Percentiles rank a stretch among this genome's conserved stretches.
Evolutionary conservation across 1,140 invertebrate genomes (phyloP).

Genomic region (Aphelinus certus): DNA sequence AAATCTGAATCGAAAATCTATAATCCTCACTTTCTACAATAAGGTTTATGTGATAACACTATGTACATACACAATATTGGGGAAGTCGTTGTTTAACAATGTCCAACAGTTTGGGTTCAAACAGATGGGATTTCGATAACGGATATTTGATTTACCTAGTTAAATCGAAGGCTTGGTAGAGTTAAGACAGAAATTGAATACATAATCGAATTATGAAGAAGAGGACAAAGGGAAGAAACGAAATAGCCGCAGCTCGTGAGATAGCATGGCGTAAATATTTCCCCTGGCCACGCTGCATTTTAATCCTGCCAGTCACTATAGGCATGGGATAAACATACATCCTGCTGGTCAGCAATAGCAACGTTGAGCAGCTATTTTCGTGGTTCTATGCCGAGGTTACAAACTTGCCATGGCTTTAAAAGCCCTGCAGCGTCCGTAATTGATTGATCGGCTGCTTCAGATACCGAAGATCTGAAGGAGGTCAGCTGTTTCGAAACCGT

Average conservation of each 20-base stretch:
- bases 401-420: neutral
- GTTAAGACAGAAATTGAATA: constrained; percentile 49
- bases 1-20: neutral
- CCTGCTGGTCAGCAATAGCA: constrained; percentile 27
- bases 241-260: neutral
- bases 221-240: neutral
- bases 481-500: constrained; percentile 40
- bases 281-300: constrained; percentile 8
- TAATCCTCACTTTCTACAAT: neutral
- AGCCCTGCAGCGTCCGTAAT: constrained; percentile 46
- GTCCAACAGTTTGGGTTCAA: too few species aligned
- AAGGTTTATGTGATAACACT: neutral
- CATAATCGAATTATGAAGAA: constrained; percentile 52
- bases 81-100: neutral
- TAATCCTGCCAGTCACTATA: constrained; percentile 51
- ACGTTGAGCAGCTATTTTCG: constrained; percentile 48
- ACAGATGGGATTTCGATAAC: too few species aligned
- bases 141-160: neutral
- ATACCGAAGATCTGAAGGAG: constrained; percentile 44
- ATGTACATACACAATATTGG: neutral
- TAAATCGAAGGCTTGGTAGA: constrained; percentile 40
- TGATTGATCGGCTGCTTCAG: constrained; percentile 55
- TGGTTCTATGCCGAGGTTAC: constrained; percentile 33
- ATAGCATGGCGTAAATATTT: constrained; percentile 18
- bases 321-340: constrained; percentile 14